Evolutionary conservation across 2,888 invertebrate species (phyloP), one percentile per base, ranked within the genome.

Genomic region (Leptodirus hochenwartii): DNA sequence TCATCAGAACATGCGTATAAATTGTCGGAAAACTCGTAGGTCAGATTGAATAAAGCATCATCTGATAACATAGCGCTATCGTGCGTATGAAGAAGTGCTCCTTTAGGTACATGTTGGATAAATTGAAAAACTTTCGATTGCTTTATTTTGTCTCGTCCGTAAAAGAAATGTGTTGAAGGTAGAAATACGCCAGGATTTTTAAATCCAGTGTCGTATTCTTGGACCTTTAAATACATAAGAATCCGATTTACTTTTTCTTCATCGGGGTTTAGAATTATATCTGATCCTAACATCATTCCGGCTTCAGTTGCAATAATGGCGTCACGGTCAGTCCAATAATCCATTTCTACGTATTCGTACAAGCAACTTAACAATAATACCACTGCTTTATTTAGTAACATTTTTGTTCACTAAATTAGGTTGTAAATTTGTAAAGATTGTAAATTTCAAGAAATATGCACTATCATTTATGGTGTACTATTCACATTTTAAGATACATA

Each of bases 71-170:
- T 47, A 0, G 67, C 67, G 33, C 66, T 67, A 37, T 75, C 72
- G 42, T 78, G 77, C 0, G 65, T 55, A 46, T 80, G 81, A 9
- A 80, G 49, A 0, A 69, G 66, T 0, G 65, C 73, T 3, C 78
- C 84, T 54, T 84, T 84, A 0, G 84, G 84, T 61, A 84, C 63
- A 17, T 51, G 52, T 35, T 62, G 58, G 8, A 84, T 64, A 5
- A 79, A 59, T 38, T 64, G 51, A 43, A 70, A 80, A 0, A 81
- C 68, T 37, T 66, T 58, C 0, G 79, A 77, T 0, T 58, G 38
- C 2, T 63, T 57, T 27, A 82, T 73, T 10, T 56, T 47, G 2
- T 60, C 44, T 42, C 65, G 65, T 2, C 68, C 66, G 2, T 56
- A 47, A 43, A 80, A 69, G 41, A 75, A 74, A 45, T 76, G 76